A percentile compares a stretch with the other conserved stretches of the same genome.
Evolutionary conservation across 2,113 vertebrate species (phyloP).

Genomic region (Atractosteus spatula): DNA sequence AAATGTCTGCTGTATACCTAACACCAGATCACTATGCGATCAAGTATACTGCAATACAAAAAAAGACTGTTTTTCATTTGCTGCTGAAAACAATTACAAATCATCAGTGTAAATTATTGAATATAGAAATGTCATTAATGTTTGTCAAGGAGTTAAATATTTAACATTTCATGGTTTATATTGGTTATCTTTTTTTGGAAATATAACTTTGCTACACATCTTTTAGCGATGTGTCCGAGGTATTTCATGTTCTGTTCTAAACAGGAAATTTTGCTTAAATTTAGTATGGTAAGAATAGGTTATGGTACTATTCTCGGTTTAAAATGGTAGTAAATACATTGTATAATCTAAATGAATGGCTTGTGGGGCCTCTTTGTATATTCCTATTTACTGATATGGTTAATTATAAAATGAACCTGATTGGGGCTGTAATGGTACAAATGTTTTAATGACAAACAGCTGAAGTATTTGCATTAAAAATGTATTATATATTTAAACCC

Average conservation of each 20-base stretch:
- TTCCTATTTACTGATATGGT: conserved; percentile 71
- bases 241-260: conserved; percentile 77
- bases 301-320: conserved; percentile 74
- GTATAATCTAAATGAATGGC: conserved; percentile 71
- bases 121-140: conserved; percentile 64
- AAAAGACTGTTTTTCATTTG: conserved; percentile 63
- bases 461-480: too few species aligned
- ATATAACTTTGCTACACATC: conserved; percentile 73
- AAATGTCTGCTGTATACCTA: conserved; percentile 17
- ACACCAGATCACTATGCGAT: conserved; percentile 38
- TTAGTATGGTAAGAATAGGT: conserved; percentile 67
- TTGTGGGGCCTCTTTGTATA: conserved; percentile 68
- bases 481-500: too few species aligned
- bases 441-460: too few species aligned
- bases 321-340: conserved; percentile 76
- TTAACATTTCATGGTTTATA: conserved; percentile 86
- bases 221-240: conserved; percentile 74
- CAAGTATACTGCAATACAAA: conserved; percentile 46
- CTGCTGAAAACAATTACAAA: conserved; percentile 76
- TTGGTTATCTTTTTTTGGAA: conserved; percentile 70
- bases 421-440: too few species aligned
- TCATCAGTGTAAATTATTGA: conserved; percentile 83
- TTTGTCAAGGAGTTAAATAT: conserved; percentile 83
- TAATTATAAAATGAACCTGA: conserved; percentile 72
- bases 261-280: conserved; percentile 71